Percentiles rank a stretch among this genome's conserved stretches.
Evolutionary conservation across 2,113 vertebrate genomes (phyloP).

Genomic region (Macroglossus sobrinus): DNA sequence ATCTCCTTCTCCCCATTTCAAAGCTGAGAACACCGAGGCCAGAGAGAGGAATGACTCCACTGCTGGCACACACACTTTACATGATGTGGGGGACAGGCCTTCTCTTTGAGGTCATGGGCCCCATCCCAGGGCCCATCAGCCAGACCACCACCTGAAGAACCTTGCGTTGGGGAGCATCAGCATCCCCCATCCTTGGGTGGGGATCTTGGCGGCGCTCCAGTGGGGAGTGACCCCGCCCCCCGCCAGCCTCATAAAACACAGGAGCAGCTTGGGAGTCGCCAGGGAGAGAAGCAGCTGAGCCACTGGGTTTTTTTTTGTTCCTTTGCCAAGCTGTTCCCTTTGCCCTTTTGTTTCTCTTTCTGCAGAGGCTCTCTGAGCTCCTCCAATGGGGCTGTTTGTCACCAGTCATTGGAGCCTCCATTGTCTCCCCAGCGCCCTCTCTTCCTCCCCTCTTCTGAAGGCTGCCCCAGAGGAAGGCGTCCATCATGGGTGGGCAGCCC

Average conservation of each 20-base stretch:
- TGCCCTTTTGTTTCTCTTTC: conserved; percentile 59
- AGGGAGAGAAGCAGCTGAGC: conserved; percentile 27
- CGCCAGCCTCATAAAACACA: not conserved
- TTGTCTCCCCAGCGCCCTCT: not conserved
- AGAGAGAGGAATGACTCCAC: not conserved
- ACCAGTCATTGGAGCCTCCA: not conserved
- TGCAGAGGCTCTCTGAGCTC: not conserved
- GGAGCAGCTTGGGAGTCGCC: not conserved
- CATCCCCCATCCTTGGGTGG: not conserved
- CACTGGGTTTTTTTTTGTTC: not conserved
- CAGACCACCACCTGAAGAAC: not conserved
- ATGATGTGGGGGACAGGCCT: fast-evolving
- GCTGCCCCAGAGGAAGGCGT: not conserved
- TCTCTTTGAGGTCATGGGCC: not conserved
- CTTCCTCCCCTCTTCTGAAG: not conserved
- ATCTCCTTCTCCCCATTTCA: not conserved
- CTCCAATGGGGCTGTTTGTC: not conserved
- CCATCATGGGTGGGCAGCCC: not conserved
- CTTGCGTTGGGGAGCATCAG: fast-evolving
- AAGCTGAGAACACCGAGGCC: not conserved
- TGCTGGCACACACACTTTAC: fast-evolving
- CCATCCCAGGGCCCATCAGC: not conserved
- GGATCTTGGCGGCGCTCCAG: not conserved
- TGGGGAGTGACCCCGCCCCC: not conserved
- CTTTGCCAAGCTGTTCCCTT: conserved; percentile 48